Base-by-base conservation (phyloP, 1,140 invertebrate genomes). In the Anthonomus grandis region DNA sequence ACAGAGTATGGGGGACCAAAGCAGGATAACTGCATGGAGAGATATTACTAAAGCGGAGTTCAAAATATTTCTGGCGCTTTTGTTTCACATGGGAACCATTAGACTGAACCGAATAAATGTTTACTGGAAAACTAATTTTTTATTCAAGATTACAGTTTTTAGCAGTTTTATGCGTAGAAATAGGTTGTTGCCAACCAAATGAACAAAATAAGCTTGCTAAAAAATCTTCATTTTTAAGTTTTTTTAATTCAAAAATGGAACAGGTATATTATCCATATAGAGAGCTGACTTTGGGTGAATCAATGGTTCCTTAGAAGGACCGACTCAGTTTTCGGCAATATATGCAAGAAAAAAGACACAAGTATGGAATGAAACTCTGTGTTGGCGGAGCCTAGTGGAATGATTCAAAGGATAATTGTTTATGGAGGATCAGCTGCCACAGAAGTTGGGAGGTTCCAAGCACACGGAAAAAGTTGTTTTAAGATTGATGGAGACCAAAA, bases 401-500 rank as follows among this genome's bases (percentile, higher is more conserved):
- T 45, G 12, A 23, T 57, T 31, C 18, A 49, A 27, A 61, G 46
- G 34, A 12, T 58, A 34, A 8, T 23, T 4, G 47, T 61, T 5
- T 61, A 58, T 24, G 64, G 54, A 36, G 70, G 4, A 73, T 76
- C 41, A 75, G 76, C 60, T 77, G 65, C 51, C 76, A 77, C 51
- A 76, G 70, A n/a, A 69, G 62, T 38, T n/a, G n/a, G n/a, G n/a
- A n/a, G n/a, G n/a, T n/a, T n/a, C n/a, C n/a, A n/a, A n/a, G n/a
- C n/a, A n/a, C n/a, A n/a, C n/a, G n/a, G n/a, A n/a, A n/a, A n/a
- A n/a, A n/a, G n/a, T n/a, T n/a, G n/a, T n/a, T n/a, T n/a, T n/a
- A n/a, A n/a, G n/a, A n/a, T n/a, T n/a, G n/a, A n/a, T n/a, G n/a
- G n/a, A n/a, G n/a, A n/a, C n/a, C n/a, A n/a, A n/a, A n/a, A n/a